These are phyloP conservation scores for Thera obeliscata DNA, from an alignment of 2,888 invertebrate species.

Conservation along the genomic window DNA sequence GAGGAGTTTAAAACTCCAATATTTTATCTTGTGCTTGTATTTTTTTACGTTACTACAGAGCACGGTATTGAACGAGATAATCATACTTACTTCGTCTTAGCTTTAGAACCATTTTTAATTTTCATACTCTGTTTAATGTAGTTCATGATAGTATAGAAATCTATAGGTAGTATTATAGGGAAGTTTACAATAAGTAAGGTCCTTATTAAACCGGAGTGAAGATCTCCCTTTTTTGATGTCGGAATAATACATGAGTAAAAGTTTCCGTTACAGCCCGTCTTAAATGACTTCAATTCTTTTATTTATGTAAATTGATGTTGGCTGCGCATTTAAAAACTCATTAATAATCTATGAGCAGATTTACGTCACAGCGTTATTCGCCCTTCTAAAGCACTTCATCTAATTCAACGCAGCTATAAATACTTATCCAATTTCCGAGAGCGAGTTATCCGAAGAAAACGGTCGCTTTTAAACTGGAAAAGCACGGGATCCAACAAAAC, in stretches of 20 bases:
- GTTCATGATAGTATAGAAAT: background rate
- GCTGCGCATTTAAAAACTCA: slow-evolving; percentile 24
- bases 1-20: slow-evolving; percentile 44
- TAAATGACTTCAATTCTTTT: slow-evolving; percentile 10
- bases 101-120: background rate
- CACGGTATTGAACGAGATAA: background rate
- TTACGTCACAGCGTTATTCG: slow-evolving; percentile 49
- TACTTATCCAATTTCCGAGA: slow-evolving; percentile 53
- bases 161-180: no score
- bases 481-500: slow-evolving; percentile 83
- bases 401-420: slow-evolving; percentile 49
- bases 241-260: background rate
- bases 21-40: background rate
- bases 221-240: background rate
- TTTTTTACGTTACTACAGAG: background rate
- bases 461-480: slow-evolving; percentile 81
- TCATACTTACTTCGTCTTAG: background rate
- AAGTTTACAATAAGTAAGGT: no score
- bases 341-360: slow-evolving; percentile 36
- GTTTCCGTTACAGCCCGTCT: background rate
- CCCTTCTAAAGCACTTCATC: slow-evolving; percentile 58
- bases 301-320: slow-evolving; percentile 22
- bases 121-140: background rate
- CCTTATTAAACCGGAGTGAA: background rate
- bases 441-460: slow-evolving; percentile 75